These are phyloP conservation scores for Leptopterna dolabrata DNA, from an alignment of 2,888 invertebrate species.

Conservation along the genomic window DNA sequence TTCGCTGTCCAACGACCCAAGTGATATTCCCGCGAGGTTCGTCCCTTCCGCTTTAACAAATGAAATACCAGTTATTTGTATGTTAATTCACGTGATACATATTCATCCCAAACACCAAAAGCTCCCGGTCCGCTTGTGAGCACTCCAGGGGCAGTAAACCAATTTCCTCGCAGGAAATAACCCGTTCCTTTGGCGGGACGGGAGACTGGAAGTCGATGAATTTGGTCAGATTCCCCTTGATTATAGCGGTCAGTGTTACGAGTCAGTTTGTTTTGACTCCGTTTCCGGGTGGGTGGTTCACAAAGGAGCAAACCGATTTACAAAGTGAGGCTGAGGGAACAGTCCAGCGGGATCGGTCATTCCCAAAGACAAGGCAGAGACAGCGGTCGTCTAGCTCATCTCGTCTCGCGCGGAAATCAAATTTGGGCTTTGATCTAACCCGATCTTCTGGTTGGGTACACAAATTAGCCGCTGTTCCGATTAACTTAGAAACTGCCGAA, in stretches of 20 bases:
- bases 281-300: background rate
- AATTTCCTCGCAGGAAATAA: constrained; percentile 34
- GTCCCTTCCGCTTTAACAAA: constrained; percentile 9
- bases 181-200: background rate
- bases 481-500: too few relatives aligned
- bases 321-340: background rate
- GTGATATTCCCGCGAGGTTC: background rate
- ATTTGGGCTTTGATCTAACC: background rate
- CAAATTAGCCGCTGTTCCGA: too few relatives aligned
- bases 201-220: background rate
- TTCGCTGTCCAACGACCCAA: background rate
- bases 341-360: background rate
- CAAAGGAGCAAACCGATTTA: background rate
- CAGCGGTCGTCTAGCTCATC: background rate
- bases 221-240: constrained; percentile 8
- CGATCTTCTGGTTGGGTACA: background rate
- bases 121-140: background rate
- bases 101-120: constrained; percentile 30
- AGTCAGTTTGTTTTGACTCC: background rate
- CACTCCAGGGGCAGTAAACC: constrained; percentile 18
- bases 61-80: constrained; percentile 48
- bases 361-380: background rate
- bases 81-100: constrained; percentile 46
- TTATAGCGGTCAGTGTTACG: background rate
- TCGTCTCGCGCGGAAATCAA: background rate